A percentile compares a stretch with the other conserved stretches of the same genome.
These are phyloP conservation scores for Meles meles DNA, from an alignment of 2,113 vertebrate species.

Conservation along the genomic window DNA sequence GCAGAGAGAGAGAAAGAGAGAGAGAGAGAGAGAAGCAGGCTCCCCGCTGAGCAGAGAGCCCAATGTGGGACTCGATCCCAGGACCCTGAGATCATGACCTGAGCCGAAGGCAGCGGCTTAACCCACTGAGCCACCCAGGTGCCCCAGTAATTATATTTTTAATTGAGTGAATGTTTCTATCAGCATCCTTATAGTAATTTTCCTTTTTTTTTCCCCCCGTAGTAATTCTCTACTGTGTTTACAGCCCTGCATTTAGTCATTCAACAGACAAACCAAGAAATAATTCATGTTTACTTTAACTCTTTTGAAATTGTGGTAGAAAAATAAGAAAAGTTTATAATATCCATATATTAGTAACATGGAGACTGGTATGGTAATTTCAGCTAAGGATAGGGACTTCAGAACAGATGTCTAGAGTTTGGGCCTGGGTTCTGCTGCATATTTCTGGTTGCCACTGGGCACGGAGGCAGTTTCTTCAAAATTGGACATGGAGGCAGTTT, in stretches of 20 bases:
- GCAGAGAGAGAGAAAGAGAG: too few species aligned
- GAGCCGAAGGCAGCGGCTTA: too few species aligned
- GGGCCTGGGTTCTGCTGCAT: neutral
- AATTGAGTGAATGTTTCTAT: neutral
- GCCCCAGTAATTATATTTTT: neutral
- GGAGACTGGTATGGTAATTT: neutral
- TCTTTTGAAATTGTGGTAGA: neutral
- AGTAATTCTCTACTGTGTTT: neutral
- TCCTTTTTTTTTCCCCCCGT: neutral
- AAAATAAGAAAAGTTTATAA: neutral
- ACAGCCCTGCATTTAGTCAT: neutral
- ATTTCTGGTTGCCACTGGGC: neutral
- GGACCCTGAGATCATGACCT: too few species aligned
- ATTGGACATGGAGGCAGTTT: neutral
- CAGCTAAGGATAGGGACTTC: neutral
- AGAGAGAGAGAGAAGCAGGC: too few species aligned
- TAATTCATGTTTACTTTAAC: neutral
- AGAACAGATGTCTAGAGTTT: neutral
- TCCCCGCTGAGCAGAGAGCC: too few species aligned
- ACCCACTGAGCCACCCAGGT: too few species aligned
- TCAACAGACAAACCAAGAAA: neutral
- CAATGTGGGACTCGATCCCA: too few species aligned
- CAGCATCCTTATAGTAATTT: neutral
- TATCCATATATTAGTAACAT: neutral
- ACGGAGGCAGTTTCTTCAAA: neutral